Percentiles rank a stretch among this genome's conserved stretches.
Conservation (phyloP, 2,888 invertebrate species). For the Galerucella nymphaeae region DNA sequence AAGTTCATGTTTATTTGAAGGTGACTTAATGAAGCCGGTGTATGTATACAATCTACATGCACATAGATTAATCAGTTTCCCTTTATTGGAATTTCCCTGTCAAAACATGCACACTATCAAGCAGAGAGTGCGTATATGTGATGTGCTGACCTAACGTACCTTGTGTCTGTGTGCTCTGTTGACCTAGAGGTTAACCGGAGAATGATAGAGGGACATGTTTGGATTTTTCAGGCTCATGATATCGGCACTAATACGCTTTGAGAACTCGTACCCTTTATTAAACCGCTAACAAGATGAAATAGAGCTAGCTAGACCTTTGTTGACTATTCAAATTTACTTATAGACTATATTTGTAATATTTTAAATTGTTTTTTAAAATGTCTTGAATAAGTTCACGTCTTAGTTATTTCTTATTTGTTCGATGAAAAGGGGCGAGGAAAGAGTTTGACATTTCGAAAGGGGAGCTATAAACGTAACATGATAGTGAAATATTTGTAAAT, state of each 20-base stretch:
- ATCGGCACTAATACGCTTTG: not conserved
- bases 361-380: not conserved
- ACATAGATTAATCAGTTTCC: not conserved
- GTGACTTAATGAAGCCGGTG: not conserved
- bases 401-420: constrained; percentile 32
- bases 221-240: not conserved
- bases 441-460: constrained; percentile 22
- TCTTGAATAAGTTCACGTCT: constrained; percentile 19
- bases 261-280: not conserved
- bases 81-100: constrained; percentile 3
- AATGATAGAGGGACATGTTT: not conserved
- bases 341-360: not conserved
- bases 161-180: constrained; percentile 6
- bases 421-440: constrained; percentile 13
- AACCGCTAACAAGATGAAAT: not conserved
- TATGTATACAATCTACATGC: not conserved
- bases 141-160: constrained; percentile 5
- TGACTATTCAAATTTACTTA: not conserved
- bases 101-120: constrained; percentile 2
- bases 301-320: not conserved
- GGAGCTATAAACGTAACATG: constrained; percentile 16
- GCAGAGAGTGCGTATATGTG: not conserved
- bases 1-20: not conserved
- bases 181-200: constrained; percentile 1
- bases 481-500: constrained; percentile 31